Percentiles rank a stretch among this genome's conserved stretches.
These are phyloP conservation scores for Erythrolamprus reginae DNA, from an alignment of 2,113 vertebrate genomes.

Conservation along the genomic window DNA sequence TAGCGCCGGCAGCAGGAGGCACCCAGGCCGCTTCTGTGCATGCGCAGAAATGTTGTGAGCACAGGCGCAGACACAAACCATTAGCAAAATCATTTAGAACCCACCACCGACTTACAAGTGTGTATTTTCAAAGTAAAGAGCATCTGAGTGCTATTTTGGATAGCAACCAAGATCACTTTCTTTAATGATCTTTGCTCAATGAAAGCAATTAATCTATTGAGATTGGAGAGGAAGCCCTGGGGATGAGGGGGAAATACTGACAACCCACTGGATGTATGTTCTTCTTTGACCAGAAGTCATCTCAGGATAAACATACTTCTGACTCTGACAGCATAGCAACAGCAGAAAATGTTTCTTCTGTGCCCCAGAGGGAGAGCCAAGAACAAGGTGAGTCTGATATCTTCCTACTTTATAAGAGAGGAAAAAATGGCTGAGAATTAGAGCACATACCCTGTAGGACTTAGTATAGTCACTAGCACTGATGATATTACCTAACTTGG, in stretches of 20 bases:
- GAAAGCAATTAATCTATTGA: neutral
- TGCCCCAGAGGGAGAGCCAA: slow-evolving; percentile 62
- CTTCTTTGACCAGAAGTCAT: slow-evolving; percentile 72
- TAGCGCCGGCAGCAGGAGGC: too few species aligned
- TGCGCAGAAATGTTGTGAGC: too few species aligned
- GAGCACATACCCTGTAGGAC: neutral
- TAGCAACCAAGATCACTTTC: neutral
- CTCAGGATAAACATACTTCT: slow-evolving; percentile 85
- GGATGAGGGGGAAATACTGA: neutral
- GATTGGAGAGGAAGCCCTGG: neutral
- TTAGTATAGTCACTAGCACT: neutral
- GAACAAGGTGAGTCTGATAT: slow-evolving; percentile 75
- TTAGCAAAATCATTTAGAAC: too few species aligned
- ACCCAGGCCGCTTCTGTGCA: too few species aligned
- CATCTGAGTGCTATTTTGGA: neutral
- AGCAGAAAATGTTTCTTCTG: slow-evolving; percentile 65
- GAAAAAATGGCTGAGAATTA: neutral
- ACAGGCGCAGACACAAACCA: too few species aligned
- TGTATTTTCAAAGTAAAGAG: neutral
- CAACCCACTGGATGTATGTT: neutral
- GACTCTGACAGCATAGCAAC: slow-evolving; percentile 82
- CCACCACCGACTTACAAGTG: neutral
- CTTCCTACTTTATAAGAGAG: neutral
- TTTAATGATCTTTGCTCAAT: fast-evolving
- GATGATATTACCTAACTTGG: neutral